These are phyloP conservation scores for Melozone crissalis DNA, from an alignment of 2,113 vertebrate species.

Conservation along the genomic window DNA sequence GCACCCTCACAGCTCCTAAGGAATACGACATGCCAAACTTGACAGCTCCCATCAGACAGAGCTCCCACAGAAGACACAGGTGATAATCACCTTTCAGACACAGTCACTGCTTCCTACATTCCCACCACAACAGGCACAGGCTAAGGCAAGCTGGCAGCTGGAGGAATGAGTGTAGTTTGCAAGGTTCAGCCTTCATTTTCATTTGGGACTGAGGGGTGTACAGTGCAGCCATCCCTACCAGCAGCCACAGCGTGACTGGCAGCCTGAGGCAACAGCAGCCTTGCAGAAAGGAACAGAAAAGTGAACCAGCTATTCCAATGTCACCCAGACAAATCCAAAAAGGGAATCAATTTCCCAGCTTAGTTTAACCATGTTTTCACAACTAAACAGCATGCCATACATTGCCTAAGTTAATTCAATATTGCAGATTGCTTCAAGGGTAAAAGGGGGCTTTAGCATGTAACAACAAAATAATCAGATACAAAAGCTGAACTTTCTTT, in stretches of 20 bases:
- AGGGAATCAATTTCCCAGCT: neutral
- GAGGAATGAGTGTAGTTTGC: neutral
- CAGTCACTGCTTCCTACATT: neutral
- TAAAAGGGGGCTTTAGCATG: neutral
- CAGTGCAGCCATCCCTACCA: neutral
- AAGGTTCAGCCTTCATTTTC: neutral
- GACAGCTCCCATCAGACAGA: neutral
- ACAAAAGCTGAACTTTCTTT: neutral
- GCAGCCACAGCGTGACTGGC: neutral
- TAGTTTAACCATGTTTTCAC: neutral
- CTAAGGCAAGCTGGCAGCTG: neutral
- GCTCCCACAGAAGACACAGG: neutral
- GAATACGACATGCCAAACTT: neutral
- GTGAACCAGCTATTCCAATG: neutral
- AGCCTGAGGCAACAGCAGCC: neutral
- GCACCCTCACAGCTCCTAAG: neutral
- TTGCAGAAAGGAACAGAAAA: neutral
- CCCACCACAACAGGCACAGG: neutral
- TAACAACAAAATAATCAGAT: neutral
- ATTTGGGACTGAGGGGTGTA: neutral
- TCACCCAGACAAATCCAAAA: neutral
- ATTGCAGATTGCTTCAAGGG: neutral
- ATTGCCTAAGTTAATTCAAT: neutral
- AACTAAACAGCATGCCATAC: neutral
- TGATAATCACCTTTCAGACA: neutral